These are phyloP conservation scores for Burhinus oedicnemus DNA, from an alignment of 2,113 vertebrate species.

Conservation along the genomic window DNA sequence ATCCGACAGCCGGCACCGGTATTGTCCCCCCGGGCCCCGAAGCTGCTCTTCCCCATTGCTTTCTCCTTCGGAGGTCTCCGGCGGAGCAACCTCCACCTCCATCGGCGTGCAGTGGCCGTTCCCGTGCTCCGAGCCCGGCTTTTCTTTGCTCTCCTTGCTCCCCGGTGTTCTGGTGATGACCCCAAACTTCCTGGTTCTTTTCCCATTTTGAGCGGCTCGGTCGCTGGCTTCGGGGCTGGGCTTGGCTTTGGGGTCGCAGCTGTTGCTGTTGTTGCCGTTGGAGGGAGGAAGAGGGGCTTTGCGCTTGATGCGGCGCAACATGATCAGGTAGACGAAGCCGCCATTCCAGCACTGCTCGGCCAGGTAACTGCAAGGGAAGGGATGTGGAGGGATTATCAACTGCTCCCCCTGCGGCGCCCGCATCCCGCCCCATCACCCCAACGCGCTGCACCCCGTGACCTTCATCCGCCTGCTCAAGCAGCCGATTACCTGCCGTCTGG, in stretches of 20 bases:
- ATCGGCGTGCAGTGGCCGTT: constrained; percentile 69
- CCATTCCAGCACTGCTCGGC: constrained; percentile 98
- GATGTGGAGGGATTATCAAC: fast-evolving
- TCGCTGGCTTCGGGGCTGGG: constrained; percentile 67
- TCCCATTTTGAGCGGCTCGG: constrained; percentile 76
- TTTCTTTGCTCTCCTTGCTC: constrained; percentile 69
- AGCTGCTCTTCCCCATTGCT: constrained; percentile 24
- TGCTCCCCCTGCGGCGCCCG: fast-evolving
- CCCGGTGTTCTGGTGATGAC: constrained; percentile 85
- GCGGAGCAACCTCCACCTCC: constrained; percentile 71
- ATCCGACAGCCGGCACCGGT: constrained; percentile 74
- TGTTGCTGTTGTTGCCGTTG: constrained; percentile 75
- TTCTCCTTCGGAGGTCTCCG: constrained; percentile 57
- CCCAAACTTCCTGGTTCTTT: constrained; percentile 92
- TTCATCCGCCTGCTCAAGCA: neutral
- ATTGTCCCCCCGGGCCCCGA: constrained; percentile 22
- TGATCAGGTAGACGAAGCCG: constrained; percentile 94
- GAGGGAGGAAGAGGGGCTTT: constrained; percentile 89
- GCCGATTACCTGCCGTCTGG: fast-evolving
- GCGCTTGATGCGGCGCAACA: constrained; percentile 94
- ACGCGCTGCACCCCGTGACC: fast-evolving
- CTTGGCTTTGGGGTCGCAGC: constrained; percentile 70
- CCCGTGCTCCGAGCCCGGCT: constrained; percentile 43
- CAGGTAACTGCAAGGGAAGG: constrained; percentile 85
- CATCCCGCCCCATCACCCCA: fast-evolving